Percentiles rank a stretch among this genome's conserved stretches.
Evolutionary conservation across 2,113 vertebrate genomes (phyloP).

Genomic region (Ochotona curzoniae): DNA sequence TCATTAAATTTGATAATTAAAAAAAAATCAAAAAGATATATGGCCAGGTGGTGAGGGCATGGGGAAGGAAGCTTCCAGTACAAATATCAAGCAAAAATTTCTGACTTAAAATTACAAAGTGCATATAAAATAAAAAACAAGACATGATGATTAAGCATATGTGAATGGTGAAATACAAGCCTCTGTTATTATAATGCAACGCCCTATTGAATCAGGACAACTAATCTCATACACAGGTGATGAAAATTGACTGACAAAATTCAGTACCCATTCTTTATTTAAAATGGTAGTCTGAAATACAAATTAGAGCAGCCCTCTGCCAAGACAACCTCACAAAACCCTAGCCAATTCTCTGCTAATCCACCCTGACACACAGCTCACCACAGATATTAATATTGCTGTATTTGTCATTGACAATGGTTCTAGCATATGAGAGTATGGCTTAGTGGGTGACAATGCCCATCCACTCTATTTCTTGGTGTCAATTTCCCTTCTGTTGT

Average conservation of each 20-base stretch:
- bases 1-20: not conserved
- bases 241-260: not conserved
- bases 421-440: no score
- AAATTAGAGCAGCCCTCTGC: no score
- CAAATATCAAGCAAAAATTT: not conserved
- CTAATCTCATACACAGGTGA: not conserved
- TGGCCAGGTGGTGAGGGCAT: accelerated
- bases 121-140: not conserved
- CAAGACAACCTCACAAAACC: no score
- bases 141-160: not conserved
- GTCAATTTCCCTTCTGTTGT: no score
- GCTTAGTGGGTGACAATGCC: no score
- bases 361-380: no score
- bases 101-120: not conserved
- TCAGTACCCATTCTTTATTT: not conserved
- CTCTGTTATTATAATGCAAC: not conserved
- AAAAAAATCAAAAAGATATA: not conserved
- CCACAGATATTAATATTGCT: no score
- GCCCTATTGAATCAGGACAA: not conserved
- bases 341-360: no score
- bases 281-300: not conserved
- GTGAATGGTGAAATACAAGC: not conserved
- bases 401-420: no score
- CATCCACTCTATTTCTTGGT: no score
- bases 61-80: not conserved